phyloP scores from a whole-genome alignment of 53 echinoderm and acorn worm genomes.

The Paracentrotus lividus region DNA sequence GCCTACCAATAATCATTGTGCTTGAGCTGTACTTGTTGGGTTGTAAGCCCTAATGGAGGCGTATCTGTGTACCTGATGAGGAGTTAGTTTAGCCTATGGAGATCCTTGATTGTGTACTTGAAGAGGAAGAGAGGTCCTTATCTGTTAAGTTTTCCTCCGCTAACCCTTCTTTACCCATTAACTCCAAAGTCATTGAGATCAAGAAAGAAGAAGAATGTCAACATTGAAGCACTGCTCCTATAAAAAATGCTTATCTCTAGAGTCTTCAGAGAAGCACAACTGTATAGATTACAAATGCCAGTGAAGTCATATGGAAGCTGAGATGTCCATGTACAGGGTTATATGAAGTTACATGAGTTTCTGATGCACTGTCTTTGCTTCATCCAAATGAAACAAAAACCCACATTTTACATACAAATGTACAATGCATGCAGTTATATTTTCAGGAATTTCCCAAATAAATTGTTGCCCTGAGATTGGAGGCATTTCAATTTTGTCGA shows the following conservation, averaged over 20 bases:
- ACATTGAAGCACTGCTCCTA: not conserved
- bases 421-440: no score
- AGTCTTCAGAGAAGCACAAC: not conserved
- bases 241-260: not conserved
- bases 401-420: not conserved
- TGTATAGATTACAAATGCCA: no score
- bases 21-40: not conserved
- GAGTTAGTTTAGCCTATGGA: constrained; percentile 38
- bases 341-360: no score
- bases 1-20: no score
- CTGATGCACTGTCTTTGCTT: no score
- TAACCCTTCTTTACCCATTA: constrained; percentile 51
- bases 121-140: constrained; percentile 4
- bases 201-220: not conserved
- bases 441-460: no score
- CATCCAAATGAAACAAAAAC: no score
- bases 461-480: no score
- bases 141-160: not conserved
- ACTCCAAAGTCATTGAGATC: constrained; percentile 33
- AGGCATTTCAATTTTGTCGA: no score
- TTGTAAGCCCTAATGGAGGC: constrained; percentile 30
- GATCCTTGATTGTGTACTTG: constrained; percentile 20
- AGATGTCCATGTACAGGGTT: no score
- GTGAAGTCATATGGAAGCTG: no score
- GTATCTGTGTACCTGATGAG: not conserved